Evolutionary conservation across 2,113 vertebrate genomes (phyloP), one percentile per base, ranked within the genome.

Genomic region (Atrichornis clamosus): DNA sequence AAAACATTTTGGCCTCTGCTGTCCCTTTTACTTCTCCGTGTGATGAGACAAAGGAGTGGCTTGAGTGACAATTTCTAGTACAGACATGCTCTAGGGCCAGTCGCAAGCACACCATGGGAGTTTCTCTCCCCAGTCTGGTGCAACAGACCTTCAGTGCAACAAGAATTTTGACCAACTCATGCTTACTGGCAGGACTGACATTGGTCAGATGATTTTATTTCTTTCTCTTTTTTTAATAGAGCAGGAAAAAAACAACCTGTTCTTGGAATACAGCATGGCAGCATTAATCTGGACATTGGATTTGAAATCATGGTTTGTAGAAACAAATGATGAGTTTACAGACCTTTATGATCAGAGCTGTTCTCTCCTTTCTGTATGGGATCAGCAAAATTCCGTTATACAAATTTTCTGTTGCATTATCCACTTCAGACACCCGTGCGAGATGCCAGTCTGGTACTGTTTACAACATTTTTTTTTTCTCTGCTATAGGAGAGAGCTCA

Each of bases 91-190:
- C 21, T 58, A 26, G 56, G 50, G 11, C 8, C 47, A 8, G 9
- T 72, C 37, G 28, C 2, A 1, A 7, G 16, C 7, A 1, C 58
- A 1, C 21, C 6, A 41, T 20, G 3, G 23, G 2, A 39, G n/a
- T 16, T 32, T 6, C 3, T 56, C 70, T 39, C 12, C 35, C 9
- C 19, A 26, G 3, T 6, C 6, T 75, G 5, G 2, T 27, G 7
- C 22, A 80, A 35, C 3, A 69, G 13, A 41, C 2, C 11, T 60
- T 69, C 41, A 90, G 39, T n/a, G n/a, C 7, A 28, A 11, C 11
- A 69, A 44, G 15, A 72, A 49, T n/a, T 91, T 83, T 72, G 19
- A 58, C 20, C 3, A 68, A 10, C 11, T 37, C 6, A 0, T 63
- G 14, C 2, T 75, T 62, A 26, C 2, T 63, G 7, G 1, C 3